A percentile compares a stretch with the other conserved stretches of the same genome.
Conservation (phyloP, 2,797 vertebrate genomes). For the Sylvia borin region DNA sequence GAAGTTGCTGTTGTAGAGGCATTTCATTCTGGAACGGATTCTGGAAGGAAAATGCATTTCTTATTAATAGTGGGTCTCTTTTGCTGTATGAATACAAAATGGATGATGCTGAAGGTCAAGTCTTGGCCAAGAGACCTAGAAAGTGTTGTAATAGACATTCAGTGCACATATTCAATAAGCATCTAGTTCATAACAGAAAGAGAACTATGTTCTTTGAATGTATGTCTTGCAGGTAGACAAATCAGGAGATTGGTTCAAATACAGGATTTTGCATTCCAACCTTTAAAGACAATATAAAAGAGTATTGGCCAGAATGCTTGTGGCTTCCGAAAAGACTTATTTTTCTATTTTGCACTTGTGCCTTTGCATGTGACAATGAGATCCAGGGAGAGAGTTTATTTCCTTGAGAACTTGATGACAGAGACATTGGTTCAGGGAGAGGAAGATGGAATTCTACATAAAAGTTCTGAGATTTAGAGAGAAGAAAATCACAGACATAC, state of each 20-base stretch:
- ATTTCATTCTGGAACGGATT: not conserved
- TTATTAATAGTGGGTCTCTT: not conserved
- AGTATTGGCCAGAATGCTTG: not conserved
- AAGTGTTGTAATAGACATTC: not conserved
- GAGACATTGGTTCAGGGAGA: not conserved
- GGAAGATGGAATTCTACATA: not conserved
- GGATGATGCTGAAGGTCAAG: not conserved
- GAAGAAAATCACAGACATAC: not conserved
- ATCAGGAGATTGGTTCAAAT: not conserved
- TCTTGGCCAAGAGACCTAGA: not conserved
- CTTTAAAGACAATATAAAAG: not conserved
- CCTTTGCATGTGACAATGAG: not conserved
- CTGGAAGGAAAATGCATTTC: not conserved
- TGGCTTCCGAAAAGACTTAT: not conserved
- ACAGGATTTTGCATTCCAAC: not conserved
- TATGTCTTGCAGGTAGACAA: not conserved
- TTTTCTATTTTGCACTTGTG: not conserved
- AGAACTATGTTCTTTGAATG: not conserved
- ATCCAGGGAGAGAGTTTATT: not conserved
- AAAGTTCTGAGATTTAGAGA: not conserved
- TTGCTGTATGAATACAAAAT: not conserved
- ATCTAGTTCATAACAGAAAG: not conserved
- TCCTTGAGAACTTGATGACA: not conserved
- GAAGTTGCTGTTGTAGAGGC: not conserved
- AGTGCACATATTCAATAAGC: not conserved